Conservation (phyloP, 35 echinoderm and acorn worm species). For the Diadema setosum region DNA sequence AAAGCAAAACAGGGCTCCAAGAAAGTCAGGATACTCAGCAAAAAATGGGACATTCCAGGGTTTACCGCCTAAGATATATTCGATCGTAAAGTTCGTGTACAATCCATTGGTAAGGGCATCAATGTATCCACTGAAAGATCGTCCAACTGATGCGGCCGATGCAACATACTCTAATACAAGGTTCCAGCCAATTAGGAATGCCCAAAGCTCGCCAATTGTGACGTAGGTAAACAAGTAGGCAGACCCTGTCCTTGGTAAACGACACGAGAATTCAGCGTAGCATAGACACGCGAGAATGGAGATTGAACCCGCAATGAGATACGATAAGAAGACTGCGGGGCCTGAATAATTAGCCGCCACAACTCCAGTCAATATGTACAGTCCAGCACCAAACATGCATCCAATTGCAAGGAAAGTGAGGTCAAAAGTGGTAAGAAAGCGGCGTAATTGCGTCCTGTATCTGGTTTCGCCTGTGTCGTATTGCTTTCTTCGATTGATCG, state of each 20-base stretch:
- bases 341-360: slow-evolving; percentile 39
- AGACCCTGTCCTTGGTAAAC: slow-evolving; percentile 32
- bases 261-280: slow-evolving; percentile 52
- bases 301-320: slow-evolving; percentile 1
- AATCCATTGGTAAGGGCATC: neutral
- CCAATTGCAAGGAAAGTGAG: slow-evolving; percentile 33
- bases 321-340: slow-evolving; percentile 33
- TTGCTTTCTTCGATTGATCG: neutral
- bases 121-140: slow-evolving; percentile 52
- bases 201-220: slow-evolving; percentile 51
- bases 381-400: slow-evolving; percentile 22
- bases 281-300: slow-evolving; percentile 33
- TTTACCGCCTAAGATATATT: slow-evolving; percentile 23
- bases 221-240: slow-evolving; percentile 52
- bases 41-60: slow-evolving; percentile 18
- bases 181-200: slow-evolving; percentile 55
- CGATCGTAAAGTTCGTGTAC: slow-evolving; percentile 26
- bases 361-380: slow-evolving; percentile 40
- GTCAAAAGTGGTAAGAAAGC: slow-evolving; percentile 29
- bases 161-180: slow-evolving; percentile 50
- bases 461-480: neutral
- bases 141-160: neutral
- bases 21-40: slow-evolving; percentile 31
- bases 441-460: neutral
- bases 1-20: neutral